phyloP scores from a whole-genome alignment of 2,797 vertebrate species.

The Anabas testudineus region DNA sequence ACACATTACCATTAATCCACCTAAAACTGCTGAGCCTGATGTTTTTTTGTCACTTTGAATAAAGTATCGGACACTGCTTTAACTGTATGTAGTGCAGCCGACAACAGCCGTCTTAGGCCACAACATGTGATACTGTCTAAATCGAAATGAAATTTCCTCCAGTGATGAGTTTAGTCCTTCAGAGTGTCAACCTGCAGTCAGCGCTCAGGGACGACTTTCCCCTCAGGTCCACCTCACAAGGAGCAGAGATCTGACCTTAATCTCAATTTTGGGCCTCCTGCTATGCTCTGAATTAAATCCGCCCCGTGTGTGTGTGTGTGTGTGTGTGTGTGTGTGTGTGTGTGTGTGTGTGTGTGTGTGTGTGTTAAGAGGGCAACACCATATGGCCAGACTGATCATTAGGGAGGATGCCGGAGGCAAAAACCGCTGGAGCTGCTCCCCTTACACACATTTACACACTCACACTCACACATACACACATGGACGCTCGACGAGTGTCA shows the following conservation, averaged over 20 bases:
- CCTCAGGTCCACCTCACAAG: constrained; percentile 50
- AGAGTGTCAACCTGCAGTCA: constrained; percentile 63
- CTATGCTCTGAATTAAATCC: constrained; percentile 72
- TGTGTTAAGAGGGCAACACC: constrained; percentile 61
- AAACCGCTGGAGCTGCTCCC: constrained; percentile 72
- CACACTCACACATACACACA: constrained; percentile 43
- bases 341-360: constrained; percentile 39
- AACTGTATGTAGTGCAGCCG: constrained; percentile 16
- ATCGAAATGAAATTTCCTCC: constrained; percentile 46
- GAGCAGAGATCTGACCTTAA: constrained; percentile 73
- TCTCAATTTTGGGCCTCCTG: constrained; percentile 72
- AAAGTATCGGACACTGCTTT: neutral
- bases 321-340: constrained; percentile 37
- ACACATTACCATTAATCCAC: too few relatives aligned
- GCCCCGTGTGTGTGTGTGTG: constrained; percentile 56
- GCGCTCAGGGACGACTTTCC: constrained; percentile 61
- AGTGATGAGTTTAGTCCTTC: constrained; percentile 56
- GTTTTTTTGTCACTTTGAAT: neutral
- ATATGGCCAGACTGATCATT: constrained; percentile 84
- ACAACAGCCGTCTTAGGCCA: constrained; percentile 35
- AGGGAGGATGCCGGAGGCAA: constrained; percentile 77
- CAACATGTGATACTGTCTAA: constrained; percentile 30
- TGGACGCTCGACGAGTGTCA: constrained; percentile 69
- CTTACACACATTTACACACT: constrained; percentile 56
- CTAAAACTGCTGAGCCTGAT: too few relatives aligned